phyloP scores from a whole-genome alignment of 2,113 vertebrate species.

The Lepus timidus region DNA sequence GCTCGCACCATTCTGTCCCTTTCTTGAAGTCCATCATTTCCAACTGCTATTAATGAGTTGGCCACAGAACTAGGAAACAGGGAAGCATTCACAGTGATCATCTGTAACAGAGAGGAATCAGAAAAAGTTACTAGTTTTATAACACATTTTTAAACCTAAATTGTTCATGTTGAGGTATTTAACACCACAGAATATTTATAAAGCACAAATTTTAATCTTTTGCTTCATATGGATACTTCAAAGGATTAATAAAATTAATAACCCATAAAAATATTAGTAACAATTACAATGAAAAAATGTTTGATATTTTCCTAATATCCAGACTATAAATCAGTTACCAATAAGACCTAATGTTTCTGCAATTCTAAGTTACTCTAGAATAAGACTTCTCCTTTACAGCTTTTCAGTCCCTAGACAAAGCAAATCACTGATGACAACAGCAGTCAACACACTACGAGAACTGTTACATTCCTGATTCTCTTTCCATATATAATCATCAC shows the following conservation, averaged over 20 bases:
- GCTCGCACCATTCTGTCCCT: slow-evolving; percentile 98
- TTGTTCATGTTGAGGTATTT: background rate
- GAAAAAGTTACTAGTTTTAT: slow-evolving; percentile 68
- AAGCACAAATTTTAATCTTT: slow-evolving; percentile 38
- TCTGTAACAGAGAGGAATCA: slow-evolving; percentile 88
- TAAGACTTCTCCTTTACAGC: background rate
- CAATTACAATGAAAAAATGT: background rate
- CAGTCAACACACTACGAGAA: background rate
- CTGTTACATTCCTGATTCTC: background rate
- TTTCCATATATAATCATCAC: background rate
- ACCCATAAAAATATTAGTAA: slow-evolving; percentile 41
- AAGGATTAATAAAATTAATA: slow-evolving; percentile 29
- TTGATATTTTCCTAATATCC: background rate
- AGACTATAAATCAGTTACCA: slow-evolving; percentile 39
- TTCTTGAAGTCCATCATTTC: slow-evolving; percentile 98
- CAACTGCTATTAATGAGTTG: slow-evolving; percentile 98
- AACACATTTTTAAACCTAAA: slow-evolving; percentile 49
- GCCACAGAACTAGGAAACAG: slow-evolving; percentile 97
- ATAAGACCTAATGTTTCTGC: slow-evolving; percentile 36
- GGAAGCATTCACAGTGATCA: slow-evolving; percentile 99
- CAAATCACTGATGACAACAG: background rate
- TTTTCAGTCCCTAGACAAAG: background rate
- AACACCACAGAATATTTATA: background rate
- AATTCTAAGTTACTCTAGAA: background rate
- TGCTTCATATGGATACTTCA: background rate